phyloP scores from a whole-genome alignment of 2,888 invertebrate species.

The Mesorhabditis belari region DNA sequence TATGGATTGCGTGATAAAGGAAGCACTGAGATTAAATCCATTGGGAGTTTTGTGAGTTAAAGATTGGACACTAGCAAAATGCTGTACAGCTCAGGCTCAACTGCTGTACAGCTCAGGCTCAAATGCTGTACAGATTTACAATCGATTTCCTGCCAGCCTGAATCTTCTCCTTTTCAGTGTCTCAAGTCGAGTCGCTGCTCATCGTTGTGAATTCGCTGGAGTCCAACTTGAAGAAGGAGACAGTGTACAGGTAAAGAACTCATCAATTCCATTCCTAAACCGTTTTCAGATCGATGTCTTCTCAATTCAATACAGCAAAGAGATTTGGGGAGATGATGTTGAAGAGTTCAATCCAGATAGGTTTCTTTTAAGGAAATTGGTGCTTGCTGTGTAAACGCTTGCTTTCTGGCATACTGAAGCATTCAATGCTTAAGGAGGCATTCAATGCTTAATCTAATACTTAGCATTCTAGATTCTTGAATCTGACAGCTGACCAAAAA shows the following conservation, averaged over 20 bases:
- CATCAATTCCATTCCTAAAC: background rate
- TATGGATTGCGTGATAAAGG: background rate
- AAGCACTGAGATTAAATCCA: background rate
- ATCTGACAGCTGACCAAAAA: constrained; percentile 4
- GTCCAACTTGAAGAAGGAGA: background rate
- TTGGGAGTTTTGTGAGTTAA: background rate
- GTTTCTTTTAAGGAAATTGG: too few relatives aligned
- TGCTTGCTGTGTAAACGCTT: too few relatives aligned
- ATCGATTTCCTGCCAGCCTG: too few relatives aligned
- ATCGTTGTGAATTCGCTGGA: background rate
- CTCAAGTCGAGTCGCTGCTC: background rate
- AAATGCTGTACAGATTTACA: too few relatives aligned
- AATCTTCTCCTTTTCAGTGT: too few relatives aligned
- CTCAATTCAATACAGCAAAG: background rate
- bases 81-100: too few relatives aligned
- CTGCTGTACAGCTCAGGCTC: too few relatives aligned
- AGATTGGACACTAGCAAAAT: background rate
- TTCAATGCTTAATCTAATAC: too few relatives aligned
- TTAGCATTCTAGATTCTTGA: background rate
- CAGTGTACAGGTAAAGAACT: background rate
- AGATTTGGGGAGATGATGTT: constrained; percentile 24
- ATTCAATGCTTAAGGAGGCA: too few relatives aligned
- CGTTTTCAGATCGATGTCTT: background rate
- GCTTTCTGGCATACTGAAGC: too few relatives aligned
- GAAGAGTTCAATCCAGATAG: constrained; percentile 21